phyloP scores from a whole-genome alignment of 2,113 vertebrate species.

The Motacilla tschutschensis region DNA sequence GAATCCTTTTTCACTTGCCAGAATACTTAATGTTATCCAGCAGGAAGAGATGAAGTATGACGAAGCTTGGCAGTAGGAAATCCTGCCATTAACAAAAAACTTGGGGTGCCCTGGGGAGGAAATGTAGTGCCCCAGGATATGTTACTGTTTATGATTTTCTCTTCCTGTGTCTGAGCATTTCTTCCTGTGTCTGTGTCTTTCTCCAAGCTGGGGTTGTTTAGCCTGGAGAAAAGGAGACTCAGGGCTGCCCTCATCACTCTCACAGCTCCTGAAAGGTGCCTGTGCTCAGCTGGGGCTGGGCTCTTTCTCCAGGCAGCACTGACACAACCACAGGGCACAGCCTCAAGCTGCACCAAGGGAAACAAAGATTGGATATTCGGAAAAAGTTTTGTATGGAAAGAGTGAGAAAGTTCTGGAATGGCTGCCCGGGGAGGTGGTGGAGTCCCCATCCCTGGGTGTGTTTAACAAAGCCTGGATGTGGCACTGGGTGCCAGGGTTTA shows the following conservation, averaged over 20 bases:
- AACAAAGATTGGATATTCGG: neutral
- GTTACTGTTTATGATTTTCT: neutral
- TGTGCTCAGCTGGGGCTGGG: neutral
- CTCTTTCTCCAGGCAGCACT: neutral
- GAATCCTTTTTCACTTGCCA: neutral
- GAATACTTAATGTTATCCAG: neutral
- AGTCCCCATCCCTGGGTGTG: neutral
- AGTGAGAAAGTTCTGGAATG: neutral
- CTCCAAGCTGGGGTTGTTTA: neutral
- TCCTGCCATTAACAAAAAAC: neutral
- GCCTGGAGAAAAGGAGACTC: neutral
- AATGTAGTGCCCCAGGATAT: neutral
- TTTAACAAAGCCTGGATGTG: neutral
- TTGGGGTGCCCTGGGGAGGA: neutral
- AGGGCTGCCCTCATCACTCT: neutral
- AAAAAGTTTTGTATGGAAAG: neutral
- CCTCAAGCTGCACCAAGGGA: neutral
- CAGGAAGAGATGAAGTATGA: too few relatives aligned
- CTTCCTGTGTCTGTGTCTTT: neutral
- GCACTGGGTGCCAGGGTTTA: neutral
- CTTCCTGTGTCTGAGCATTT: neutral
- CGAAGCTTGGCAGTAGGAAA: neutral
- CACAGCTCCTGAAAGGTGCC: neutral
- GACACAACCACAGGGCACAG: neutral
- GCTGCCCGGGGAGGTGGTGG: rapidly evolving